Evolutionary conservation across 1,140 invertebrate species (phyloP).

Genomic region (Drosophila bocqueti): DNA sequence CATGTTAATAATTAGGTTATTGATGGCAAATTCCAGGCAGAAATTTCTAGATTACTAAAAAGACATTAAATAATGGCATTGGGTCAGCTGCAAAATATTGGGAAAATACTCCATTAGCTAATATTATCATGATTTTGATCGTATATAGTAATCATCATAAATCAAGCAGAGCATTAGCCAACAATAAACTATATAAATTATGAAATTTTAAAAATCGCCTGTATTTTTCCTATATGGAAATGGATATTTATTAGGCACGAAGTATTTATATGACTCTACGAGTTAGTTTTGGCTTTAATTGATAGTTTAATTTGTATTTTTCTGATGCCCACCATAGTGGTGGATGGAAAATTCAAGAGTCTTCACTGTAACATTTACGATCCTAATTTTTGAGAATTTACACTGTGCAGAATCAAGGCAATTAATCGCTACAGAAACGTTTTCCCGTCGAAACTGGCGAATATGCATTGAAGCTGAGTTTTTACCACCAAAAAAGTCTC

Average conservation of each 20-base stretch:
- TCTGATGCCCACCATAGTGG: background rate
- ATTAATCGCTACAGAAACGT: conserved; percentile 17
- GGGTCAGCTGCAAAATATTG: conserved; percentile 6
- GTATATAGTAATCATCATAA: background rate
- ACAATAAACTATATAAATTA: background rate
- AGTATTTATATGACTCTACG: background rate
- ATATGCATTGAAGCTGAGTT: conserved; percentile 13
- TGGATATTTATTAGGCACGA: background rate
- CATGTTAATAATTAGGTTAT: conserved; percentile 38
- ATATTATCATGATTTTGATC: background rate
- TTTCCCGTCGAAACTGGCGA: conserved; percentile 27
- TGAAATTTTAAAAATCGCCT: background rate
- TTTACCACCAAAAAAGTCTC: conserved; percentile 10
- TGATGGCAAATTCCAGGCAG: background rate
- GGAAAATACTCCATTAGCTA: background rate
- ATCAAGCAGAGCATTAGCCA: background rate
- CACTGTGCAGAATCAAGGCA: conserved; percentile 23
- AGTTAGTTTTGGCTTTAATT: background rate
- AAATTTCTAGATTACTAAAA: background rate
- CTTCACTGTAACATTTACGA: conserved; percentile 19
- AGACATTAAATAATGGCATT: background rate
- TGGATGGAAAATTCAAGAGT: conserved; percentile 26
- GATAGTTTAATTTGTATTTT: background rate
- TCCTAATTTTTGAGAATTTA: background rate
- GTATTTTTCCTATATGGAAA: background rate